Evolutionary conservation across 2,113 vertebrate species (phyloP), one percentile per base, ranked within the genome.

Genomic region (Colaptes auratus): DNA sequence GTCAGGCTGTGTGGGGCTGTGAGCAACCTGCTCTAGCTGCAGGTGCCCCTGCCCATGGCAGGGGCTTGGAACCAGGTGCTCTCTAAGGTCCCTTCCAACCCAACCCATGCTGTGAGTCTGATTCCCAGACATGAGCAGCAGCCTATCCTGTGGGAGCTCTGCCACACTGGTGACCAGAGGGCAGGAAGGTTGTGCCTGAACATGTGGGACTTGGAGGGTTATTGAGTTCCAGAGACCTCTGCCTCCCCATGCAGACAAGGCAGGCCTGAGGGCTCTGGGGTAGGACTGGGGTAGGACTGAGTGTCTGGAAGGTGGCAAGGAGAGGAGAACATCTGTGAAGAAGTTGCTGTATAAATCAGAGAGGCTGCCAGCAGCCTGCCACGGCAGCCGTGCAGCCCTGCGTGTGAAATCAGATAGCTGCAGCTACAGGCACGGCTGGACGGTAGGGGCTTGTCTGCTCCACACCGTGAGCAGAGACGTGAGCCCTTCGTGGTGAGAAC

Each of bases 401-500:
- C 92, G 82, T 67, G 90, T 95, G 91, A 93, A 96, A 97, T 94
- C 96, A 91, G 73, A 82, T 85, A 89, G 86, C 93, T 82, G 86
- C 56, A 36, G 95, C 92, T 88, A 52, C 20, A 67, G 92, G 53
- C 39, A 80, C 91, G 92, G 94, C 96, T 95, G 93, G 86, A 88
- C 95, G 70, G 96, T 69, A 86, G 89, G 89, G 82, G 89, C 59
- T 89, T 95, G 91, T 94, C 79, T 94, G 77, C 94, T 93, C 73
- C 88, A 88, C 30, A 36, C 93, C 92, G 69, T 89, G 92, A 95
- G 94, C 8, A 4, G 86, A 69, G 94, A 90, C 76, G 66, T 2
- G 79, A 89, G 66, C 82, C 11, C 95, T 90, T 94, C 94, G 76
- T 52, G 95, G 78, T 8, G 92, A 94, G 92, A 98, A 98, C 97